Evolutionary conservation across 2,113 vertebrate species (phyloP), one percentile per base, ranked within the genome.

Genomic region (Dicentrarchus labrax): DNA sequence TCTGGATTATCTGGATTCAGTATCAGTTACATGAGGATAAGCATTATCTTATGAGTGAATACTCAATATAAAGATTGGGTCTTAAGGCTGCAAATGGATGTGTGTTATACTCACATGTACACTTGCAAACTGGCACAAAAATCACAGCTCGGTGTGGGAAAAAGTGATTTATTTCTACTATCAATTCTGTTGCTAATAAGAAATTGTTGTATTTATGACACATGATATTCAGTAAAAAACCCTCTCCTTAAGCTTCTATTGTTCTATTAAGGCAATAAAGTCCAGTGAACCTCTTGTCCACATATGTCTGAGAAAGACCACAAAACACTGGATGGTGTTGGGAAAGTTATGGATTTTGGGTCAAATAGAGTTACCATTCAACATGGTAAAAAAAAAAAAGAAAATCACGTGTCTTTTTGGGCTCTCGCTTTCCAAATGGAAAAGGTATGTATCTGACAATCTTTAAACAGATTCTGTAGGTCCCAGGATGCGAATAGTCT

Each of bases 241-340:
- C 90, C 84, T 67, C 17, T 64, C 16, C 54, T 75, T 76, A 60
- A 22, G 41, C 45, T 38, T n/a, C 6, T 69, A 22, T 45, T n/a
- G 7, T 72, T 80, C 57, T 80, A 61, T 89, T 89, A 93, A 93
- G 92, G 90, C 90, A 88, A 47, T 72, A n/a, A 69, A 86, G 74
- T 86, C 78, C 68, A 82, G 43, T 54, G 30, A 79, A 83, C 30
- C 8, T 85, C 41, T 56, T 12, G 19, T 85, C 38, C 38, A 60
- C 24, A 2, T 56, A 47, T 47, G 8, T 73, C 16, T 30, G 62
- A 54, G n/a, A 48, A 74, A 41, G 19, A 67, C 62, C 22, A 72
- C 54, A 62, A 72, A 84, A 83, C 56, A 76, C 38, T 67, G 78
- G 57, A 72, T 11, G 17, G 47, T 67, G 64, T 71, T 57, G 38